phyloP scores from a whole-genome alignment of 2,797 vertebrate genomes.

The Sebastes paucispinis region DNA sequence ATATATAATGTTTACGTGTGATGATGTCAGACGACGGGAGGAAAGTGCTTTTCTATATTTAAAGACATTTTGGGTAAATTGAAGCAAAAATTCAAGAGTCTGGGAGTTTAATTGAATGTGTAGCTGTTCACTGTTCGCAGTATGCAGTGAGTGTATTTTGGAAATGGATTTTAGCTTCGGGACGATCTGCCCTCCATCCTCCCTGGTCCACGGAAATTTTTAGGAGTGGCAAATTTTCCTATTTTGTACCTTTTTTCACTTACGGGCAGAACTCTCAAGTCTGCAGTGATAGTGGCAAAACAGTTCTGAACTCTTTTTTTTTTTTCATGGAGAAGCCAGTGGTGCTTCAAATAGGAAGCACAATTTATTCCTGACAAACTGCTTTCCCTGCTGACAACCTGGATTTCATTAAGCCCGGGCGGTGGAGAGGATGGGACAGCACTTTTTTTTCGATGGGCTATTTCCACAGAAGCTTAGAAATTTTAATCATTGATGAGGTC shows the following conservation, averaged over 20 bases:
- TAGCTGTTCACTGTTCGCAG: neutral
- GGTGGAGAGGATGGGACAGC: conserved; percentile 50
- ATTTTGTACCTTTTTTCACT: neutral
- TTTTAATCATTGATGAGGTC: conserved; percentile 76
- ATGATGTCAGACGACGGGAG: neutral
- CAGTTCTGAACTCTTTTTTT: neutral
- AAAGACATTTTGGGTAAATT: neutral
- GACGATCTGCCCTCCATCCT: neutral
- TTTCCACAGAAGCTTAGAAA: conserved; percentile 70
- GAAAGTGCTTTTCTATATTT: neutral
- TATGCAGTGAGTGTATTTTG: neutral
- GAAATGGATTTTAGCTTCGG: no score
- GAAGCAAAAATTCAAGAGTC: no score
- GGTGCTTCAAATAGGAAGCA: conserved; percentile 54
- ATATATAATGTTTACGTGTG: neutral
- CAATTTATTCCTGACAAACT: conserved; percentile 66
- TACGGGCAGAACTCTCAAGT: neutral
- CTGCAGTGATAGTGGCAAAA: conserved; percentile 4
- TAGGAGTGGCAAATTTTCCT: neutral
- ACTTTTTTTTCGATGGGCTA: conserved; percentile 63
- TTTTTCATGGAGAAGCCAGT: neutral
- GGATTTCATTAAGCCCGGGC: conserved; percentile 65
- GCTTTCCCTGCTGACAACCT: conserved; percentile 62
- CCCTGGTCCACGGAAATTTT: neutral
- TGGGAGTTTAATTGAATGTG: neutral